Evolutionary conservation across 2,888 invertebrate genomes (phyloP), one percentile per base, ranked within the genome.

Genomic region (Operophtera brumata): DNA sequence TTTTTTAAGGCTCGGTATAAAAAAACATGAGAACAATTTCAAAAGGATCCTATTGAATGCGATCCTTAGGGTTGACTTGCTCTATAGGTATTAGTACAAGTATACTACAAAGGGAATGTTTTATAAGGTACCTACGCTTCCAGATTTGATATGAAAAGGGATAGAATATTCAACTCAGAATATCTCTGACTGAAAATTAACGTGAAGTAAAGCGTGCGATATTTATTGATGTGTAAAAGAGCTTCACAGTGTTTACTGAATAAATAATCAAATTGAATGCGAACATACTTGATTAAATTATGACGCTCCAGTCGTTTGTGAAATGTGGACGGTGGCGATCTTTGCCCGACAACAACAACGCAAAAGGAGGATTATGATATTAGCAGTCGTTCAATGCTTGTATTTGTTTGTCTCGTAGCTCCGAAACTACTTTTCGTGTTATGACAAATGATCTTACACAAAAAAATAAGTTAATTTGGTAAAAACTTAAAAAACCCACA

Each of bases 261-360:
- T 67, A 65, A 65, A 64, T 62, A 61, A 65, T 58, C 51, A 59
- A 62, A 58, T 54, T 30, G 57, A 59, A 47, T 64, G 49, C 49
- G 49, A 55, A 44, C 40, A 26, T 47, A 39, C 45, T 54, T 62
- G 55, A 64, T 62, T 57, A 54, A 46, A 56, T 63, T 54, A 51
- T 59, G 44, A 47, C 14, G 45, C 52, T 50, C 20, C 42, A 51
- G 40, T 40, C 42, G 40, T 47, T 47, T 47, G 25, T 35, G 25
- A 52, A 55, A 39, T 53, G 40, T 28, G 28, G 35, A 20, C 13
- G 40, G 26, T 34, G 46, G 48, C 46, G 47, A 51, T 43, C 57
- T 54, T 20, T 20, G 20, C 20, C 20, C 20, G 20, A 20, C 20
- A 3, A 20, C 2, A 2, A 20, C 20, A 20, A 20, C 2, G 20